Evolutionary conservation across 2,113 vertebrate genomes (phyloP), one percentile per base, ranked within the genome.

Genomic region (Bubo bubo): DNA sequence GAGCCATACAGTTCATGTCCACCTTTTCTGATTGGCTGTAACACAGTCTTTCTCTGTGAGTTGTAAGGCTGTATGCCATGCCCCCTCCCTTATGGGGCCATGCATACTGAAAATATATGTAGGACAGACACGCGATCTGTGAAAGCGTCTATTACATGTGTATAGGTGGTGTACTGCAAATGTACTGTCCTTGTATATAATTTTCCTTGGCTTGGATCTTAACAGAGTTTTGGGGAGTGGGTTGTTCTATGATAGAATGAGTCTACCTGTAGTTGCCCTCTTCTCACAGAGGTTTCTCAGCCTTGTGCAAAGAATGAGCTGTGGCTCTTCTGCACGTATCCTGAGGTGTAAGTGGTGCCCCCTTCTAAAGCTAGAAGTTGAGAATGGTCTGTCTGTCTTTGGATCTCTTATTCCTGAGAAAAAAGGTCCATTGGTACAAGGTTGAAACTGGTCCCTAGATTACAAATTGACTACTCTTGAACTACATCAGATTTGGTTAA

Each of bases 141-240:
- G 27, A 12, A 74, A 35, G 19, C 41, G 39, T 45, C 11, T 59
- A 1, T 74, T 59, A 35, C 14, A 2, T n/a, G 27, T 28, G 28
- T 53, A 39, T 52, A 52, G 18, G 26, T 52, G 34, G 4, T 60
- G 3, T 66, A 14, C 26, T 32, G 30, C 30, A 52, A 60, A 45
- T 41, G 3, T 8, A 35, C 37, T 11, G 5, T 52, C 74, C 22
- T 32, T n/a, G 6, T 41, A 16, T 64, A 55, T 55, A 0, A 0
- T 8, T 83, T 86, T 52, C 14, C 45, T 74, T 77, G 15, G 15
- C 34, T 73, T 62, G 45, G 21, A 64, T 72, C 39, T 73, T 79
- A 39, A 50, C 21, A 50, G 58, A 56, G 32, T 74, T 93, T 43
- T 14, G n/a, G 16, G 43, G 14, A 1, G 0, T 41, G 14, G 5